Evolutionary conservation across 2,888 invertebrate species (phyloP).

Genomic region (Rhamphomyia laevipes): DNA sequence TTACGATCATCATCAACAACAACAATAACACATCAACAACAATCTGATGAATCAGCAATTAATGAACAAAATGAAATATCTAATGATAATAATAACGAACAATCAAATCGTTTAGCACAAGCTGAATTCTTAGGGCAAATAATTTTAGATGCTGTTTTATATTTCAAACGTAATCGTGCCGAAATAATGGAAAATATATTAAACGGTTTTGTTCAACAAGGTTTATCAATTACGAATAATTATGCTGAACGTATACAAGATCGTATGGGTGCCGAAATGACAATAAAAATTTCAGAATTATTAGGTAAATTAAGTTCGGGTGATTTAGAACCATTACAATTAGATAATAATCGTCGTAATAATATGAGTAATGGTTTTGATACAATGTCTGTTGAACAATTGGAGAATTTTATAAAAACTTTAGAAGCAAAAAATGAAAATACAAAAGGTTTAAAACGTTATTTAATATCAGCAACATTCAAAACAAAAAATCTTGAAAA

Average conservation of each 20-base stretch:
- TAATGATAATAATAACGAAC: constrained; percentile 13
- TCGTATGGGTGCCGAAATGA: constrained; percentile 52
- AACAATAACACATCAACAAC: constrained; percentile 1
- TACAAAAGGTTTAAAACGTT: constrained; percentile 47
- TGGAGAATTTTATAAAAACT: constrained; percentile 46
- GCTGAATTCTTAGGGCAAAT: constrained; percentile 44
- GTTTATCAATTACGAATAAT: constrained; percentile 50
- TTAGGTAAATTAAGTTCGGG: constrained; percentile 53
- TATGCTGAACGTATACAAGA: constrained; percentile 52
- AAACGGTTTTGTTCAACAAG: constrained; percentile 46
- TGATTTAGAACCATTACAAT: constrained; percentile 43
- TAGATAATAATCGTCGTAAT: constrained; percentile 29
- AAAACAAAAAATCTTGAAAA: constrained; percentile 45
- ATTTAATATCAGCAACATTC: constrained; percentile 49
- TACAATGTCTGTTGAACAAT: constrained; percentile 37
- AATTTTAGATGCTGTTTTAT: constrained; percentile 41
- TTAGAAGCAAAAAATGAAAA: constrained; percentile 47
- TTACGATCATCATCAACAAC: constrained; percentile 13
- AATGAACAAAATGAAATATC: constrained; percentile 17
- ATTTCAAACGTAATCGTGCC: constrained; percentile 36
- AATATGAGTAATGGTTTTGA: constrained; percentile 20
- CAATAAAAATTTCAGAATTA: constrained; percentile 47
- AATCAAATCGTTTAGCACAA: constrained; percentile 16
- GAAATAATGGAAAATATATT: constrained; percentile 42
- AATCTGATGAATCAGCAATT: constrained; percentile 26